Percentiles rank a stretch among this genome's conserved stretches.
Evolutionary conservation across 2,797 vertebrate genomes (phyloP).

Genomic region (Parotocinclus haroldoi): DNA sequence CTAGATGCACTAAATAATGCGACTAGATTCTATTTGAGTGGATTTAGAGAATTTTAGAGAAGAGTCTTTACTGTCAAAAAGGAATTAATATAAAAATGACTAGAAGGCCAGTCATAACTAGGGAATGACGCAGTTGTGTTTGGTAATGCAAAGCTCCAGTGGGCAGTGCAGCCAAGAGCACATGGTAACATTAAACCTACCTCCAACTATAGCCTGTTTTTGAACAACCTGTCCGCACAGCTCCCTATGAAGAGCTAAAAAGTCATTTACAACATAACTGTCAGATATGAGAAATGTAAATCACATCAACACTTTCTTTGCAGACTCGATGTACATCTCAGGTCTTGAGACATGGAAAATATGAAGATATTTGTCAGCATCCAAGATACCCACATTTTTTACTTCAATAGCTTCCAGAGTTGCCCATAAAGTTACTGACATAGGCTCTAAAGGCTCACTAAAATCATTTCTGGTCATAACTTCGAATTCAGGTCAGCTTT

Average conservation of each 20-base stretch:
- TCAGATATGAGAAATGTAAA: neutral
- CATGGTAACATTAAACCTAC: conserved; percentile 25
- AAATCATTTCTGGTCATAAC: too few relatives aligned
- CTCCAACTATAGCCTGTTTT: conserved; percentile 24
- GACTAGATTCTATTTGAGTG: too few relatives aligned
- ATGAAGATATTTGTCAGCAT: neutral
- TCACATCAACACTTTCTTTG: conserved; percentile 7
- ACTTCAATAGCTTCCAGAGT: too few relatives aligned
- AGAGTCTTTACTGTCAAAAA: conserved; percentile 17
- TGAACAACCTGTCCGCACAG: conserved; percentile 8
- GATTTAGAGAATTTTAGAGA: neutral
- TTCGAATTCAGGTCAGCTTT: too few relatives aligned
- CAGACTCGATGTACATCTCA: neutral
- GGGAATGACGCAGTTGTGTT: conserved; percentile 26
- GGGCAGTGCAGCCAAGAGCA: conserved; percentile 5
- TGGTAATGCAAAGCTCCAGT: conserved; percentile 26
- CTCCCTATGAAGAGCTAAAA: conserved; percentile 20
- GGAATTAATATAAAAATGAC: conserved; percentile 11
- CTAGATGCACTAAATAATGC: neutral
- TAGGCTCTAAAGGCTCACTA: too few relatives aligned
- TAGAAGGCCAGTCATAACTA: conserved; percentile 13
- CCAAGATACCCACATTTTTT: too few relatives aligned
- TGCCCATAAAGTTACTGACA: too few relatives aligned
- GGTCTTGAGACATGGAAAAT: neutral
- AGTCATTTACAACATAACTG: conserved; percentile 24